These are phyloP conservation scores for Bombus pyrosoma DNA, from an alignment of 1,140 invertebrate genomes.

Conservation along the genomic window DNA sequence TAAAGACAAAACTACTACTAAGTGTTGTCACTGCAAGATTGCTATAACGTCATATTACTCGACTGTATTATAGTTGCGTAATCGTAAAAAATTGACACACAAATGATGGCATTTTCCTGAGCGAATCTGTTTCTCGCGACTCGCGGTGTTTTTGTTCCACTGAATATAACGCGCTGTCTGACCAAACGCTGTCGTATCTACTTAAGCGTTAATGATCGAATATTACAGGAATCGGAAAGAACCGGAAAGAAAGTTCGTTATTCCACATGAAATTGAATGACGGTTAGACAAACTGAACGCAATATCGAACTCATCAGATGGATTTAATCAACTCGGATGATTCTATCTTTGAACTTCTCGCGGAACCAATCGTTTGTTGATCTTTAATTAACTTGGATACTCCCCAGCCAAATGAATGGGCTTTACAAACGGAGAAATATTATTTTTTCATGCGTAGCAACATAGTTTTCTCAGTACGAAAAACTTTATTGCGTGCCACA, in stretches of 20 bases:
- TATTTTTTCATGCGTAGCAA: neutral
- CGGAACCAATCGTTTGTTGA: neutral
- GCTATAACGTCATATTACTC: no score
- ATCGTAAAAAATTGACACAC: no score
- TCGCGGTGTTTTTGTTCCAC: neutral
- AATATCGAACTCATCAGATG: neutral
- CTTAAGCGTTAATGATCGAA: neutral
- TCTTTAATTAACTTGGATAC: slow-evolving; percentile 4
- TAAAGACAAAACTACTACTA: no score
- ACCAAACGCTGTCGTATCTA: neutral
- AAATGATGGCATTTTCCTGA: no score
- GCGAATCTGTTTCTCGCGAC: no score
- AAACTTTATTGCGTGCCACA: neutral
- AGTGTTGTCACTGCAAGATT: no score
- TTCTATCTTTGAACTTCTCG: neutral
- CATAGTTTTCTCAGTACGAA: neutral
- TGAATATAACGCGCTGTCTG: neutral
- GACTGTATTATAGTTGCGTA: no score
- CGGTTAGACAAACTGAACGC: neutral
- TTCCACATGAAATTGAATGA: neutral
- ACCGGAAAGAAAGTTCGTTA: no score
- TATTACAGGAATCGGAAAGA: neutral
- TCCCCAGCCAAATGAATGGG: neutral
- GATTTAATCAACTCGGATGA: neutral
- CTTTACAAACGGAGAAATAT: neutral